Evolutionary conservation across 1,140 invertebrate species (phyloP).

Genomic region (Drosophila arizonae): DNA sequence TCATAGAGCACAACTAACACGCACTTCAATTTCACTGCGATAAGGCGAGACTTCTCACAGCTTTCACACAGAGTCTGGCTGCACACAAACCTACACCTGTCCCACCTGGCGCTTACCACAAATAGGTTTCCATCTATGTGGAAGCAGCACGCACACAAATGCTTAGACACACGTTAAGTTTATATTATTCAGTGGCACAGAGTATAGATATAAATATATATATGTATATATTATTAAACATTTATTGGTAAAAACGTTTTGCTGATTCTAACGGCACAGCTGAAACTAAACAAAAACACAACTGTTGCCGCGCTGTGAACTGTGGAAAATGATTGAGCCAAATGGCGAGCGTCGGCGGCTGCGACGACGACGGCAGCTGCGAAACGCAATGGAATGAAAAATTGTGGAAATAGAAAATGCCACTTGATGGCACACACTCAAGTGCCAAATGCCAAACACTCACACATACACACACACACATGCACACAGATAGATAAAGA

Average conservation of each 20-base stretch:
- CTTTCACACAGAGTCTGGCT: slow-evolving; percentile 18
- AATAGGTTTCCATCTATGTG: slow-evolving; percentile 33
- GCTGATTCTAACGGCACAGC: slow-evolving; percentile 60
- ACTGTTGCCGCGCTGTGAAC: slow-evolving; percentile 48
- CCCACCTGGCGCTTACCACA: slow-evolving; percentile 28
- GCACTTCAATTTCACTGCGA: slow-evolving; percentile 15
- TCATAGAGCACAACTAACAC: slow-evolving; percentile 12
- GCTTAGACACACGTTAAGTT: slow-evolving; percentile 16
- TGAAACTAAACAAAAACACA: slow-evolving; percentile 77
- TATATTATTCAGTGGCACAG: not conserved
- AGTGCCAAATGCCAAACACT: slow-evolving; percentile 3
- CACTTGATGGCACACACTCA: slow-evolving; percentile 41
- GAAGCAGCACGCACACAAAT: slow-evolving; percentile 7
- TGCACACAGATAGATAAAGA: too few relatives aligned
- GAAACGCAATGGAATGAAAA: slow-evolving; percentile 43
- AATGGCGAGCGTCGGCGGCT: slow-evolving; percentile 23
- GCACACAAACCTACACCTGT: too few relatives aligned
- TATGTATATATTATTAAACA: slow-evolving; percentile 13
- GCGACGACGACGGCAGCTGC: slow-evolving; percentile 14
- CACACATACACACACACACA: slow-evolving; percentile 13
- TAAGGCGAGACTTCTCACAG: slow-evolving; percentile 25
- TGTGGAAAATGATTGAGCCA: slow-evolving; percentile 63
- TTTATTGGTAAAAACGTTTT: slow-evolving; percentile 32
- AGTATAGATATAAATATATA: slow-evolving; percentile 3
- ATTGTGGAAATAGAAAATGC: slow-evolving; percentile 75